Conservation (phyloP, 2,888 invertebrate genomes). For the Zonitis immaculata region DNA sequence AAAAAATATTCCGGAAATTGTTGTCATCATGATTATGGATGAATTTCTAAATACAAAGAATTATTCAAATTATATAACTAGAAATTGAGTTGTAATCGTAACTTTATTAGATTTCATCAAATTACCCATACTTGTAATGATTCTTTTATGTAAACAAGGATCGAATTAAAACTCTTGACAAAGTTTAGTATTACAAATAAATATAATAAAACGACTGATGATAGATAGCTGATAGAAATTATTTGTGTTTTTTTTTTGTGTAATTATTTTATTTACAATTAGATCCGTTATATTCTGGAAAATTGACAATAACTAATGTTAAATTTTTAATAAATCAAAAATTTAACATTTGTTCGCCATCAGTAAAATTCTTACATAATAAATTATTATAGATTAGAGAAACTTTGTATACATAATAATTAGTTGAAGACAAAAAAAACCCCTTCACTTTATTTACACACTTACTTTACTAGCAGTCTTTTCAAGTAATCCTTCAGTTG, state of each 20-base stretch:
- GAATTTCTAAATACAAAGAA: neutral
- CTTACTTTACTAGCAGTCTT: constrained; percentile 48
- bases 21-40: neutral
- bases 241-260: neutral
- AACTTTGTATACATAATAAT: no score
- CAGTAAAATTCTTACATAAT: no score
- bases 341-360: no score
- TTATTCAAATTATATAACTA: no score
- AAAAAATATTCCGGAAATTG: neutral
- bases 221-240: neutral
- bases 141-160: neutral
- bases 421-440: no score
- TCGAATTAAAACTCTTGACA: neutral
- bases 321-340: no score
- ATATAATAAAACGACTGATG: neutral
- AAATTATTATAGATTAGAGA: no score
- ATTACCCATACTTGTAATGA: neutral
- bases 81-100: neutral
- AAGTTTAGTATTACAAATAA: neutral
- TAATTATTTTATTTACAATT: neutral
- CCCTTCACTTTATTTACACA: no score
- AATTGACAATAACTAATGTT: no score
- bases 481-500: constrained; percentile 49
- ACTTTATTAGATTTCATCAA: neutral
- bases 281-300: no score